Evolutionary conservation across 2,113 vertebrate species (phyloP).

Genomic region (Thermophis baileyi): DNA sequence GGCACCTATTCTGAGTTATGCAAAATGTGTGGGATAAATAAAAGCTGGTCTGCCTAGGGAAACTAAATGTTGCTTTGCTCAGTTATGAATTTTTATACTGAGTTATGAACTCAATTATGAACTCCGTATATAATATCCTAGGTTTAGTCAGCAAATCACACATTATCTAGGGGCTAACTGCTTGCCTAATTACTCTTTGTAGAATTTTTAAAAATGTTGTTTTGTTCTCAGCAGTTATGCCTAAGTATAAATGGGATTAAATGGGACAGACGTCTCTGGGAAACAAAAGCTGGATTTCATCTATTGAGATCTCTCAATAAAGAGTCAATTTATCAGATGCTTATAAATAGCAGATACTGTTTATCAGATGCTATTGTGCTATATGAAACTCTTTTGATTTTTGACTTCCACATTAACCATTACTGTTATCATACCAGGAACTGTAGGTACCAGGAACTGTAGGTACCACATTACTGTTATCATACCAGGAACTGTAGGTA

Average conservation of each 20-base stretch:
- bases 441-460: no score
- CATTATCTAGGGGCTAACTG: neutral
- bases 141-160: neutral
- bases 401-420: neutral
- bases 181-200: neutral
- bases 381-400: neutral
- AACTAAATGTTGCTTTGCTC: neutral
- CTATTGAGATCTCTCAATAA: neutral
- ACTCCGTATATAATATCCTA: neutral
- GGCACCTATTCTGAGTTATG: neutral
- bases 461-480: neutral
- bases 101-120: neutral
- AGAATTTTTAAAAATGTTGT: neutral
- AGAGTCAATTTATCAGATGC: neutral
- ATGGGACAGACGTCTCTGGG: neutral
- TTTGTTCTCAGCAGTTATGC: neutral
- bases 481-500: neutral
- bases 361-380: neutral
- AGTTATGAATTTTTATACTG: neutral
- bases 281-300: neutral
- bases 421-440: no score
- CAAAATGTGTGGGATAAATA: neutral
- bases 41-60: neutral
- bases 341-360: neutral
- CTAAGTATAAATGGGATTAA: neutral